These are phyloP conservation scores for Grammomys dolichurus DNA, from an alignment of 2,113 vertebrate species.

Conservation along the genomic window DNA sequence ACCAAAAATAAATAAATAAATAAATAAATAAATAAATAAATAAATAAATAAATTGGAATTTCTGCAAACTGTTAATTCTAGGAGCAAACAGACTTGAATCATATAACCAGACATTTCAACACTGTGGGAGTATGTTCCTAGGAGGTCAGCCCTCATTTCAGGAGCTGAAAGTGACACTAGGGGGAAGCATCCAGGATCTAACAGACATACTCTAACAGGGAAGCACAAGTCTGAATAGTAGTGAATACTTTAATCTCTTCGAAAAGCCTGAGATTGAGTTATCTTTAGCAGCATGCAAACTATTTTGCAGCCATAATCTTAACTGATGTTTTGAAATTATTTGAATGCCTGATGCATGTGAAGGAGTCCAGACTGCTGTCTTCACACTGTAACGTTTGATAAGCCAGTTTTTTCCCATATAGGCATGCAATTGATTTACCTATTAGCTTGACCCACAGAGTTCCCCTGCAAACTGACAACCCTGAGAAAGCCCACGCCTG, in stretches of 20 bases:
- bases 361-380: constrained; percentile 77
- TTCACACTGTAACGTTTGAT: constrained; percentile 74
- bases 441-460: constrained; percentile 76
- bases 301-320: constrained; percentile 59
- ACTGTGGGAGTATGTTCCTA: neutral
- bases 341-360: constrained; percentile 78
- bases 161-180: neutral
- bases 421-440: constrained; percentile 77
- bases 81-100: constrained; percentile 29
- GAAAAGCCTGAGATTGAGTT: constrained; percentile 54
- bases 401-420: constrained; percentile 75
- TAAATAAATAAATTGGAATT: neutral
- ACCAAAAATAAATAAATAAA: no score
- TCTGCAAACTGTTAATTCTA: neutral
- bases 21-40: no score
- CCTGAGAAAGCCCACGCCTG: constrained; percentile 79
- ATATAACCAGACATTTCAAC: neutral
- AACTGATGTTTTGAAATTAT: constrained; percentile 74
- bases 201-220: neutral
- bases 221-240: neutral
- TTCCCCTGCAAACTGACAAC: constrained; percentile 70
- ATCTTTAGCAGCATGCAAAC: constrained; percentile 49
- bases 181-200: neutral
- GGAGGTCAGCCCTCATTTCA: neutral
- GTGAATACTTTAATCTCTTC: constrained; percentile 21